Conservation (phyloP, 1,140 invertebrate species). For the Dendrolimus punctatus region DNA sequence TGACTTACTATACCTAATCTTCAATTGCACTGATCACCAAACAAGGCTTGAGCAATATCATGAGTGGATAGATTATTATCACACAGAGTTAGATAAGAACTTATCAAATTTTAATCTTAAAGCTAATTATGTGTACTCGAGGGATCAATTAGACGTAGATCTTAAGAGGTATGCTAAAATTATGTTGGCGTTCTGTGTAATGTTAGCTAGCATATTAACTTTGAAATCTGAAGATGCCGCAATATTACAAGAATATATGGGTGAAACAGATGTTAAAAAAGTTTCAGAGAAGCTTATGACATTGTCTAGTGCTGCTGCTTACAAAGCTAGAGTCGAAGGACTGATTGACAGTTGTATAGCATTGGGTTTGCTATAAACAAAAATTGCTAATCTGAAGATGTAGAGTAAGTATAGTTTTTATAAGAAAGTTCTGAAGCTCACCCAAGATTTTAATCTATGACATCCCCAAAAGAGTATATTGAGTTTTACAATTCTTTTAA, state of each 20-base stretch:
- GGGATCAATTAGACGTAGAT: constrained; percentile 21
- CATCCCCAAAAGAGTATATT: too few species aligned
- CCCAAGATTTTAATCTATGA: too few species aligned
- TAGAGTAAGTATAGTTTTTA: too few species aligned
- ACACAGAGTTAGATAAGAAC: constrained; percentile 17
- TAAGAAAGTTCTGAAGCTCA: too few species aligned
- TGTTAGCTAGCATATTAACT: not conserved
- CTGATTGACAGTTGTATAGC: too few species aligned
- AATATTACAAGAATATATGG: constrained; percentile 4
- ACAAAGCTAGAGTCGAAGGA: too few species aligned
- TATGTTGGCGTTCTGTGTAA: constrained; percentile 3
- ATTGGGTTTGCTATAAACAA: too few species aligned
- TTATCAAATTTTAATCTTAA: constrained; percentile 17
- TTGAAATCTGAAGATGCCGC: constrained; percentile 4
- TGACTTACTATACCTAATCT: constrained; percentile 22
- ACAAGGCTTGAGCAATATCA: constrained; percentile 16
- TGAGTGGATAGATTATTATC: constrained; percentile 27
- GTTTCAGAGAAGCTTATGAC: too few species aligned
- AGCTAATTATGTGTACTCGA: constrained; percentile 16
- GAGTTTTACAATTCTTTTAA: too few species aligned
- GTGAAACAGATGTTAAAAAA: not conserved
- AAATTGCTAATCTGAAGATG: too few species aligned
- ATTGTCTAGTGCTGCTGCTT: too few species aligned
- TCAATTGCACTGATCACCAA: constrained; percentile 23
- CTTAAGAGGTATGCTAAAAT: constrained; percentile 20